Percentiles rank a stretch among this genome's conserved stretches.
phyloP scores from a whole-genome alignment of 2,113 vertebrate genomes.

The Litocranius walleri region DNA sequence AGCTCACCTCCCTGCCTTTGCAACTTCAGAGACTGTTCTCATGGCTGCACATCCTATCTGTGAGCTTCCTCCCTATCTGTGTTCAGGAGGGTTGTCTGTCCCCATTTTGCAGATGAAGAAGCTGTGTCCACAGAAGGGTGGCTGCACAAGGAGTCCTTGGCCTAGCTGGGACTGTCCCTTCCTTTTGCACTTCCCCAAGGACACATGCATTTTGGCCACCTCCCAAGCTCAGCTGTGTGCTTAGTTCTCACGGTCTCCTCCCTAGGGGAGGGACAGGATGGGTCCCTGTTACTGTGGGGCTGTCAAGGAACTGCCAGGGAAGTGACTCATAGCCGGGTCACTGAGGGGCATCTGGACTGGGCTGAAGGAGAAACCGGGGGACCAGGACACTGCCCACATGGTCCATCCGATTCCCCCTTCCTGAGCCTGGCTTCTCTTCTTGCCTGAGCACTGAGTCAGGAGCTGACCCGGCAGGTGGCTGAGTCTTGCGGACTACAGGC shows the following conservation, averaged over 20 bases:
- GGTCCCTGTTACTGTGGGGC: slow-evolving; percentile 24
- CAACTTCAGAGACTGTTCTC: background rate
- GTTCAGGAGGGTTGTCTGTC: background rate
- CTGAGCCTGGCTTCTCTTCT: background rate
- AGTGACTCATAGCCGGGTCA: slow-evolving; percentile 59
- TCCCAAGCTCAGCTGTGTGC: slow-evolving; percentile 12
- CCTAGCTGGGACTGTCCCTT: background rate
- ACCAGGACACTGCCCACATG: background rate
- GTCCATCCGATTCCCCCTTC: background rate
- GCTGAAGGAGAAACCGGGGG: background rate
- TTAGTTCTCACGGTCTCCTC: slow-evolving; percentile 37
- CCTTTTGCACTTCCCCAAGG: slow-evolving; percentile 38
- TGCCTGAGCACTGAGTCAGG: background rate
- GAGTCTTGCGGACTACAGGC: background rate
- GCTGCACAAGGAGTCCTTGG: background rate
- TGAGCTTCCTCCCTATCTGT: background rate
- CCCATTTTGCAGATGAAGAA: background rate
- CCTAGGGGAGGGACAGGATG: slow-evolving; percentile 36
- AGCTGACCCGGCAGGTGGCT: background rate
- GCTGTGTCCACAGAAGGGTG: background rate
- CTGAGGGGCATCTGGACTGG: background rate
- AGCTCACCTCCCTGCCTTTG: background rate
- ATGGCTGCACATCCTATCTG: background rate
- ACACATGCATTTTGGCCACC: background rate
- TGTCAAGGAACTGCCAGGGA: slow-evolving; percentile 55